Evolutionary conservation across 1,140 invertebrate genomes (phyloP).

Genomic region (Ceratosolen solmsi): DNA sequence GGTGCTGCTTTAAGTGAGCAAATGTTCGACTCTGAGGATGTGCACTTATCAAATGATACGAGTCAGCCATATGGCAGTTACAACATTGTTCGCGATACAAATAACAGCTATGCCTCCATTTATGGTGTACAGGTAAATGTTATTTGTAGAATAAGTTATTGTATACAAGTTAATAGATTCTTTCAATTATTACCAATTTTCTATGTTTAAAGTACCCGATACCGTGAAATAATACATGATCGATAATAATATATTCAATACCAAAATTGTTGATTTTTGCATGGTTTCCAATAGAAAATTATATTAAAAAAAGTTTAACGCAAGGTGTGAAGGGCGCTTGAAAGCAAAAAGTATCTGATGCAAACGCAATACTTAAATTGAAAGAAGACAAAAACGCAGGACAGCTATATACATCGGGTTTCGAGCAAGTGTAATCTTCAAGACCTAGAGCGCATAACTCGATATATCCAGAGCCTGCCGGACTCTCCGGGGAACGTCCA

Average conservation of each 20-base stretch:
- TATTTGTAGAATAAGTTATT: neutral
- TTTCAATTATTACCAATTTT: no score
- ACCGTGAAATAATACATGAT: no score
- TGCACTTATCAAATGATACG: conserved; percentile 38
- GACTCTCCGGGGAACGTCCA: conserved; percentile 34
- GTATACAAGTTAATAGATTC: no score
- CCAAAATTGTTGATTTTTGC: no score
- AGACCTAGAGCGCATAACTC: conserved; percentile 66
- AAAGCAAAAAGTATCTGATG: no score
- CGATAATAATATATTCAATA: neutral
- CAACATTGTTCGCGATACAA: conserved; percentile 41
- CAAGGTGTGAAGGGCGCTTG: no score
- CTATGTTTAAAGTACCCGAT: no score
- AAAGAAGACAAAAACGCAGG: neutral
- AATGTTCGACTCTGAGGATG: conserved; percentile 33
- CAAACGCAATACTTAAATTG: no score
- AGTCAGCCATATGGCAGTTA: conserved; percentile 60
- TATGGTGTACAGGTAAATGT: conserved; percentile 54
- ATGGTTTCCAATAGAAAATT: no score
- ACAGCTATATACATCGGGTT: conserved; percentile 40
- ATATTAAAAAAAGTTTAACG: no score
- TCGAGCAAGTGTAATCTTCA: conserved; percentile 54
- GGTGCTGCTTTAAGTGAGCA: conserved; percentile 54
- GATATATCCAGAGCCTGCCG: conserved; percentile 69
- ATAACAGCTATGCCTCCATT: conserved; percentile 53